Conservation (phyloP, 2,113 vertebrate genomes). For the Cheilinus undulatus region DNA sequence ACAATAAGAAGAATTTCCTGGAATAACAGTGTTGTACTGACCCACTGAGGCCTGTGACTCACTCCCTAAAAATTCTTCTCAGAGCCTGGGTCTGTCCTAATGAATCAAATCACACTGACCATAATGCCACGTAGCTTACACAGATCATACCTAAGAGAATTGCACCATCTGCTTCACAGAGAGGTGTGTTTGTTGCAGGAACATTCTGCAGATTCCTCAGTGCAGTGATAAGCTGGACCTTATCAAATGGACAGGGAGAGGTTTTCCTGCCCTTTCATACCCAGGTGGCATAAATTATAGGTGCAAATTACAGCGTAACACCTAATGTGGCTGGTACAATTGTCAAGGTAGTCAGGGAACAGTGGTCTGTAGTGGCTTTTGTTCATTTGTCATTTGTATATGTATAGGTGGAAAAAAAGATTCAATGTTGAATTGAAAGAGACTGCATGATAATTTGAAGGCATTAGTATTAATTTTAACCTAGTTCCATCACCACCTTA, state of each 20-base stretch:
- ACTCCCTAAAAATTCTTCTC: neutral
- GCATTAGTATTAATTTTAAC: too few species aligned
- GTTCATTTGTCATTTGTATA: neutral
- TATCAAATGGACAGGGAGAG: constrained; percentile 42
- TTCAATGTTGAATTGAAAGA: neutral
- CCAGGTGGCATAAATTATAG: constrained; percentile 4
- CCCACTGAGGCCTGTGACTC: constrained; percentile 40
- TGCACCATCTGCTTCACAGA: constrained; percentile 26
- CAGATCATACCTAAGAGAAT: neutral
- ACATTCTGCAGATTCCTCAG: constrained; percentile 69
- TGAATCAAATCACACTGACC: neutral
- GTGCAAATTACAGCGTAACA: neutral
- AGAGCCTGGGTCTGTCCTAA: neutral
- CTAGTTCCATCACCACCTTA: too few species aligned
- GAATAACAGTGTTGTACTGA: constrained; percentile 29
- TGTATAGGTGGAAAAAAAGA: neutral
- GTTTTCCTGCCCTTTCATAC: constrained; percentile 25
- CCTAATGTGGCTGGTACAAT: neutral
- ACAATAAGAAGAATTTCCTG: constrained; percentile 41
- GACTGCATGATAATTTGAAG: neutral
- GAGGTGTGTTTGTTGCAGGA: constrained; percentile 40
- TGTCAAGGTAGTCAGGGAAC: neutral
- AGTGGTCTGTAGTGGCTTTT: neutral
- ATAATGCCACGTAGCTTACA: neutral
- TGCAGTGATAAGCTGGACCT: constrained; percentile 48